Conservation (phyloP, 1,140 invertebrate genomes). For the Galendromus occidentalis region DNA sequence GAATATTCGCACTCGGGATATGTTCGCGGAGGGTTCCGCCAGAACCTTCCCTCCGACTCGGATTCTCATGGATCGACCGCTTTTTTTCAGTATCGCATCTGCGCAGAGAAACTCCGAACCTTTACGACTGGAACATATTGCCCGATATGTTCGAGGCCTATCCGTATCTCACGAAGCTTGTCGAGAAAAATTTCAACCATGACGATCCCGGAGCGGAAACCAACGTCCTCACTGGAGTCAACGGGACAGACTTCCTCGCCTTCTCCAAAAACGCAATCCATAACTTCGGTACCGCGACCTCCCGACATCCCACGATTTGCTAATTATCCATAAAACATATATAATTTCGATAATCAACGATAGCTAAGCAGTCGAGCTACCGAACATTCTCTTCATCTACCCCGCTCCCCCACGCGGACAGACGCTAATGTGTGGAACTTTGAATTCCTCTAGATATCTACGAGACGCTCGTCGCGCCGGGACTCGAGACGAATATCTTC, state of each 20-base stretch:
- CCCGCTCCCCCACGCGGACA: too few relatives aligned
- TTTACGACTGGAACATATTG: background rate
- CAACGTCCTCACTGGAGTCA: background rate
- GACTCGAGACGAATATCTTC: background rate
- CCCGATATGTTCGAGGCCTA: background rate
- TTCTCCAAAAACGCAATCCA: background rate
- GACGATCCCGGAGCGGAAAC: constrained; percentile 3
- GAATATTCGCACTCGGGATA: background rate
- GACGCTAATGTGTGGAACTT: too few relatives aligned
- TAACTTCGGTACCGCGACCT: background rate
- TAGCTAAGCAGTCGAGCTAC: background rate
- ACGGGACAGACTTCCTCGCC: background rate
- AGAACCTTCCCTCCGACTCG: too few relatives aligned
- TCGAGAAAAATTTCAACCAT: constrained; percentile 1
- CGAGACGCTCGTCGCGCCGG: background rate
- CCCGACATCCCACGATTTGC: background rate
- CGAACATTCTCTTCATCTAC: background rate
- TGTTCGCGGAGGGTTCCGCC: too few relatives aligned
- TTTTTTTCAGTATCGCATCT: background rate
- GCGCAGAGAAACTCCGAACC: background rate
- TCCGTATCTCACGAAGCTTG: background rate
- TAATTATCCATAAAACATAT: too few relatives aligned
- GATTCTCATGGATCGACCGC: background rate
- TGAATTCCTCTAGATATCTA: too few relatives aligned
- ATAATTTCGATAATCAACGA: background rate